Evolutionary conservation across 2,888 invertebrate species (phyloP), one percentile per base, ranked within the genome.

Genomic region (Arctia plantaginis): DNA sequence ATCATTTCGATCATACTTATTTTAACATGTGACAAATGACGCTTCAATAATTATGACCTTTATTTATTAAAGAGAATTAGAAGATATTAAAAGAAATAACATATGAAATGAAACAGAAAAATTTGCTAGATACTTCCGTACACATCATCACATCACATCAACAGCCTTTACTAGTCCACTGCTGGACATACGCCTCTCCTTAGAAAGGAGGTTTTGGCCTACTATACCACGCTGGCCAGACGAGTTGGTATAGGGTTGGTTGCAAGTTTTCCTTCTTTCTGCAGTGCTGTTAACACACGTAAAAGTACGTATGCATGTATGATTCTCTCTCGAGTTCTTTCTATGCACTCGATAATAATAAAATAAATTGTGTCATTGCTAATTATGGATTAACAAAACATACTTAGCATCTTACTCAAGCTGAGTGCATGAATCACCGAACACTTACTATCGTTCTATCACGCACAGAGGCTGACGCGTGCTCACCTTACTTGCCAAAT

Each of bases 401-500:
- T 47, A 72, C 59, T 72, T 66, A 80, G 39, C 69, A 74, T 71
- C 47, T 70, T 74, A 78, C 73, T 77, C 73, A 77, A 77, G 23
- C 68, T 51, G 72, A 82, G 77, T 69, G 78, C 62, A 75, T 82
- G 82, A 85, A 59, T 86, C 83, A 82, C 69, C 71, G 44, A 72
- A 72, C 71, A 67, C 66, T 65, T 77, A 79, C 66, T 78, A 74
- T 74, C 69, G 71, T 67, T 77, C 74, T 71, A 78, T 78, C 85
- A 62, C 70, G 62, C 41, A 74, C 72, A 18, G 72, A 66, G 41
- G 55, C 62, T 66, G 75, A 78, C 79, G 87, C 81, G 69, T 68
- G 75, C 75, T 77, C 80, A 82, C 82, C 80, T 80, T 80, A 79
- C 78, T 77, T 82, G 89, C 88, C 89, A 90, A 89, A 89, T 87